These are phyloP conservation scores for Trochalopteron elliotii DNA, from an alignment of 2,113 vertebrate genomes.

Conservation along the genomic window DNA sequence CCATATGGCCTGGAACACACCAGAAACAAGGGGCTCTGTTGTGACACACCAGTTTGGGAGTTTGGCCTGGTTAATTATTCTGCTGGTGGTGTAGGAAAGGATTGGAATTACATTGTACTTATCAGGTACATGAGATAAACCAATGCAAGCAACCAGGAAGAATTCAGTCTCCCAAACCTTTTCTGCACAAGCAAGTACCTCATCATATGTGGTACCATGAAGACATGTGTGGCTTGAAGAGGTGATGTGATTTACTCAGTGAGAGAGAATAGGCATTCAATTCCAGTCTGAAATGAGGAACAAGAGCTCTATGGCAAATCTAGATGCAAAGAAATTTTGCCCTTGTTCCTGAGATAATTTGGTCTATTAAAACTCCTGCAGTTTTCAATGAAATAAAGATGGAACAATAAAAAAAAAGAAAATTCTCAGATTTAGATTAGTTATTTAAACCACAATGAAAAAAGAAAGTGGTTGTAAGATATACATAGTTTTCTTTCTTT, in stretches of 20 bases:
- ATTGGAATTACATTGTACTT: not conserved
- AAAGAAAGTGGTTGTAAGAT: not conserved
- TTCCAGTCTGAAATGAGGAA: not conserved
- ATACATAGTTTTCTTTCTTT: not conserved
- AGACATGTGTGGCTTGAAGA: not conserved
- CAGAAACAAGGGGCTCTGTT: not conserved
- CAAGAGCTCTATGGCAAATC: not conserved
- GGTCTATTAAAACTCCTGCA: not conserved
- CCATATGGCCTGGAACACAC: not conserved
- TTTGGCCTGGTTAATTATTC: not conserved
- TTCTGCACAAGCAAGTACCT: not conserved
- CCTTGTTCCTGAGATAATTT: not conserved
- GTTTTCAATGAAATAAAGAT: not conserved
- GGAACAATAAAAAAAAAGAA: not conserved
- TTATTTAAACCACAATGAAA: not conserved
- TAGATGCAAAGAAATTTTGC: not conserved
- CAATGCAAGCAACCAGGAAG: not conserved
- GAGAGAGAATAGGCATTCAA: not conserved
- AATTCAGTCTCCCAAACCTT: not conserved
- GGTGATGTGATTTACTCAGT: not conserved
- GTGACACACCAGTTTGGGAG: accelerated
- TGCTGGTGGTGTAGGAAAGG: not conserved
- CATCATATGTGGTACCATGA: not conserved
- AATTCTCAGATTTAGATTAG: not conserved
- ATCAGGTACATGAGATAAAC: not conserved